These are phyloP conservation scores for Sorex maritimensis DNA, from an alignment of 2,797 vertebrate genomes.

Conservation along the genomic window DNA sequence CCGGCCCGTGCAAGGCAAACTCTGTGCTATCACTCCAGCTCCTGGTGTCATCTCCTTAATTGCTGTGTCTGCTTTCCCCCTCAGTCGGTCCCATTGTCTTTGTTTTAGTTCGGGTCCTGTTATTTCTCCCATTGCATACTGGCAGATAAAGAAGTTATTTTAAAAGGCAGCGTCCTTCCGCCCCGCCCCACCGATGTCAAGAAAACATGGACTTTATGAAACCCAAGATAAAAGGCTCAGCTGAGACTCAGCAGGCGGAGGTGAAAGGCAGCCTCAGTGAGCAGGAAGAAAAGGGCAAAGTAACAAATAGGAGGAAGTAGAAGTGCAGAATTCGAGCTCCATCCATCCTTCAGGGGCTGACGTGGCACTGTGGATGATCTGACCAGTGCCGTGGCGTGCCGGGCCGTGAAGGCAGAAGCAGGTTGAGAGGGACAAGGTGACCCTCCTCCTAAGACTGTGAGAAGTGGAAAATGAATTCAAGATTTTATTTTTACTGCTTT, in stretches of 20 bases:
- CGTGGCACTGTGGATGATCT: background rate
- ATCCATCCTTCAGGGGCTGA: background rate
- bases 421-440: too few species aligned
- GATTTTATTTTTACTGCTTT: too few species aligned
- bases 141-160: conserved; percentile 3
- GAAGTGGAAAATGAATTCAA: too few species aligned
- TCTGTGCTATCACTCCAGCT: too few species aligned
- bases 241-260: background rate
- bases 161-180: background rate
- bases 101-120: background rate
- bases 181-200: background rate
- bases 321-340: background rate
- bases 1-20: too few species aligned
- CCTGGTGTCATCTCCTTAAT: background rate
- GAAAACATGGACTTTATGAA: background rate
- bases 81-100: background rate
- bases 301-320: background rate
- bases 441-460: too few species aligned
- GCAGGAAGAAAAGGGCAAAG: background rate
- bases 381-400: too few species aligned
- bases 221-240: background rate
- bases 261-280: conserved; percentile 15
- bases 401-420: too few species aligned
- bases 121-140: conserved; percentile 23
- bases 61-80: background rate